A percentile compares a stretch with the other conserved stretches of the same genome.
These are phyloP conservation scores for Thecocarcelia acutangulata DNA, from an alignment of 2,888 invertebrate species.

Conservation along the genomic window DNA sequence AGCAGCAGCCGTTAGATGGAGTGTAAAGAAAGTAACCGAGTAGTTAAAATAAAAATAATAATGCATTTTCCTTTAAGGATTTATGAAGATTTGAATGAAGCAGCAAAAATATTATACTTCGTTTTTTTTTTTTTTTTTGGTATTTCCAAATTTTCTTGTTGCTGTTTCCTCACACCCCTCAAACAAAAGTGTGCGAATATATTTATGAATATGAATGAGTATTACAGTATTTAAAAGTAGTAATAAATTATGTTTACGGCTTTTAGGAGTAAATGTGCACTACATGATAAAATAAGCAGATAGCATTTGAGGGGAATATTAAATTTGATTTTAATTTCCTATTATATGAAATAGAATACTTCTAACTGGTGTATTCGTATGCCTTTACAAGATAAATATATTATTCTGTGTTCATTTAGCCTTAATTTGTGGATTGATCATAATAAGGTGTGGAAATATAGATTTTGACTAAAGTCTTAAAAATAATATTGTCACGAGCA, in stretches of 20 bases:
- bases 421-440: too few species aligned
- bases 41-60: conserved; percentile 62
- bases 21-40: neutral
- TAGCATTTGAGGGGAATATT: too few species aligned
- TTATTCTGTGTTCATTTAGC: too few species aligned
- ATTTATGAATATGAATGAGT: conserved; percentile 72
- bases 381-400: too few species aligned
- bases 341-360: too few species aligned
- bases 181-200: conserved; percentile 48
- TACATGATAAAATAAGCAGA: conserved; percentile 28
- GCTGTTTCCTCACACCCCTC: neutral
- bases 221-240: conserved; percentile 61
- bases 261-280: conserved; percentile 36
- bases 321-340: too few species aligned
- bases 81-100: conserved; percentile 73
- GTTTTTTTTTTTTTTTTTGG: too few species aligned
- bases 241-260: conserved; percentile 64
- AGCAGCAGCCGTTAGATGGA: neutral
- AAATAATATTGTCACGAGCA: too few species aligned
- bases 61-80: conserved; percentile 72
- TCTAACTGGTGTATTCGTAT: too few species aligned
- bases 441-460: too few species aligned
- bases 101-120: conserved; percentile 29
- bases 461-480: too few species aligned
- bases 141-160: conserved; percentile 17